phyloP scores from a whole-genome alignment of 2,888 invertebrate genomes.

The Pyralis farinalis region DNA sequence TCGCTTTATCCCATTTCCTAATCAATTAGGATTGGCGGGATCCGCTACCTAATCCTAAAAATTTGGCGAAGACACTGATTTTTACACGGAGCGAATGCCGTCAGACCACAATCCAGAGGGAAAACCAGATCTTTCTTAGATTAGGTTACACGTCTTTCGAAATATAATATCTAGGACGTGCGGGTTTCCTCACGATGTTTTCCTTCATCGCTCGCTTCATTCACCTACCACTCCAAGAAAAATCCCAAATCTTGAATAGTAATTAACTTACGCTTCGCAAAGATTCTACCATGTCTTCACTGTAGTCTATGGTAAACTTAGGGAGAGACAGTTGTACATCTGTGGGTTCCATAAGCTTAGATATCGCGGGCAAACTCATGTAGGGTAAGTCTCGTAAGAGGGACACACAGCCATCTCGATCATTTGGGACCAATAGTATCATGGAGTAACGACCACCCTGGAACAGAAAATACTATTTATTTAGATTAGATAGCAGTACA shows the following conservation, averaged over 20 bases:
- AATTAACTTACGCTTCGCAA: slow-evolving; percentile 69
- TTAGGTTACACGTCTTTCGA: too few relatives aligned
- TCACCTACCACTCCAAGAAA: too few relatives aligned
- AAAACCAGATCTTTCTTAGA: too few relatives aligned
- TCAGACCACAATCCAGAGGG: too few relatives aligned
- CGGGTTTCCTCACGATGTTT: too few relatives aligned
- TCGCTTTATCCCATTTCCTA: too few relatives aligned
- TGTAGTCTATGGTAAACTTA: slow-evolving; percentile 81
- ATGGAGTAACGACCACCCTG: slow-evolving; percentile 83
- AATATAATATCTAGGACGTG: too few relatives aligned
- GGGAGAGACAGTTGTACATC: slow-evolving; percentile 82
- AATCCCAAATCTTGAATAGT: neutral
- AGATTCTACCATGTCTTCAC: slow-evolving; percentile 67
- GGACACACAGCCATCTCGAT: slow-evolving; percentile 63
- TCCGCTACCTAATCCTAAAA: too few relatives aligned
- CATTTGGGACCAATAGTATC: slow-evolving; percentile 82
- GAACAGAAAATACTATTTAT: slow-evolving; percentile 19
- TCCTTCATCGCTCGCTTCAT: too few relatives aligned
- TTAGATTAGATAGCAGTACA: neutral
- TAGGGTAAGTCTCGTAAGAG: slow-evolving; percentile 81
- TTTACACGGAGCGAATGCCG: too few relatives aligned
- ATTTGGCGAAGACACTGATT: too few relatives aligned
- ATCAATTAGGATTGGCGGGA: too few relatives aligned
- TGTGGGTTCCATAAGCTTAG: slow-evolving; percentile 55
- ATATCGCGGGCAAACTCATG: slow-evolving; percentile 70